phyloP scores from a whole-genome alignment of 30 jellyfish, hydroid and myxozoan genomes.

The Aurelia coerulea region DNA sequence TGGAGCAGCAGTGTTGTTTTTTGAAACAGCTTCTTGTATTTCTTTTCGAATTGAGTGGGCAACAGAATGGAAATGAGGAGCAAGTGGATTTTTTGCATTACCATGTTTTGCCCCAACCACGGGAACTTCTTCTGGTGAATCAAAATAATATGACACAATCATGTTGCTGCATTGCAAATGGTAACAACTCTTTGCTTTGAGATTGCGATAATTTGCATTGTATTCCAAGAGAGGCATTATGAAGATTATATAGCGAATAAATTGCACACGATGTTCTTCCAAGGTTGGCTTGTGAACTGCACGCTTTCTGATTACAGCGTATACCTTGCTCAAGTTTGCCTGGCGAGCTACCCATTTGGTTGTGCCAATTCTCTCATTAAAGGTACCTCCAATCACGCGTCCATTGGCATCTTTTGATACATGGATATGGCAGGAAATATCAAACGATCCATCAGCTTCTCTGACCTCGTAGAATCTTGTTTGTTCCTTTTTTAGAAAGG shows the following conservation, averaged over 20 bases:
- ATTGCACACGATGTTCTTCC: neutral
- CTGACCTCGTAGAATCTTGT: no score
- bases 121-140: no score
- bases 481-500: no score
- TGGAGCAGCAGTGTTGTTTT: neutral
- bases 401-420: no score
- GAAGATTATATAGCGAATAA: neutral
- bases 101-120: no score
- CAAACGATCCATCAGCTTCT: no score
- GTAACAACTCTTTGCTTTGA: neutral
- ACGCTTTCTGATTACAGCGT: slow-evolving; percentile 28
- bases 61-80: neutral
- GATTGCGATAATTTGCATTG: neutral
- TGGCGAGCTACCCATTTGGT: no score
- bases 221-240: neutral
- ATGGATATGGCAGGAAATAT: no score
- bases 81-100: no score
- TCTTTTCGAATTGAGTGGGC: neutral
- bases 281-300: slow-evolving; percentile 14
- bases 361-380: no score
- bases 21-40: neutral
- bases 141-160: neutral
- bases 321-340: neutral
- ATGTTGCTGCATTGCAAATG: neutral
- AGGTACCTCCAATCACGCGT: no score